Evolutionary conservation across 1,140 invertebrate genomes (phyloP).

Genomic region (Cydia splendana): DNA sequence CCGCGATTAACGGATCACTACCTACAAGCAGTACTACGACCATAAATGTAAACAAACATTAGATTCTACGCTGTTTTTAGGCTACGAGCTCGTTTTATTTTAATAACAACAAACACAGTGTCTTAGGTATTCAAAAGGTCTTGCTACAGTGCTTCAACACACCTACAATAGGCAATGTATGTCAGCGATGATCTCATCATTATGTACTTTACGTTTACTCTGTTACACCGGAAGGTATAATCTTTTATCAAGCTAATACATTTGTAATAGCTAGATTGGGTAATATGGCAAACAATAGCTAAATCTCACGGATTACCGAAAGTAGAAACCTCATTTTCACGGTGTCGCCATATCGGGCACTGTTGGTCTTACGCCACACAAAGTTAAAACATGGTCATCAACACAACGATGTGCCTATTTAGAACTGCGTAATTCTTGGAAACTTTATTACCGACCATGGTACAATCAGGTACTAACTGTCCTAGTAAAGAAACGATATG

Average conservation of each 20-base stretch:
- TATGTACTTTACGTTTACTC: background rate
- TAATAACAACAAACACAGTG: background rate
- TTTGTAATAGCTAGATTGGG: conserved; percentile 39
- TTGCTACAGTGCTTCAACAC: background rate
- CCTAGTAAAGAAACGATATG: background rate
- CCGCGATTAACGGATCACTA: conserved; percentile 64
- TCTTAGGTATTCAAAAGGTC: background rate
- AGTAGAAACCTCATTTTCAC: conserved; percentile 37
- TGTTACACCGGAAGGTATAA: background rate
- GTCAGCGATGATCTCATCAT: background rate
- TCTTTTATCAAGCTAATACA: conserved; percentile 24
- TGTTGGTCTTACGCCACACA: conserved; percentile 31
- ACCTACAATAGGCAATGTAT: background rate
- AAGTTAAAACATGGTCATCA: conserved; percentile 5
- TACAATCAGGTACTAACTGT: background rate
- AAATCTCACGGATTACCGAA: conserved; percentile 47
- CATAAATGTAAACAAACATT: conserved; percentile 74
- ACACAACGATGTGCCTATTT: background rate
- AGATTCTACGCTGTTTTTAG: conserved; percentile 8
- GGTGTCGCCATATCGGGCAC: conserved; percentile 38
- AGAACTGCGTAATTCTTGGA: background rate
- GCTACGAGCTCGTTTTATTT: background rate
- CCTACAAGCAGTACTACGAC: conserved; percentile 68
- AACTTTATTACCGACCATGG: background rate
- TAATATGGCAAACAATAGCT: conserved; percentile 46